phyloP scores from a whole-genome alignment of 2,888 invertebrate genomes.

The Amphipoea lucens region DNA sequence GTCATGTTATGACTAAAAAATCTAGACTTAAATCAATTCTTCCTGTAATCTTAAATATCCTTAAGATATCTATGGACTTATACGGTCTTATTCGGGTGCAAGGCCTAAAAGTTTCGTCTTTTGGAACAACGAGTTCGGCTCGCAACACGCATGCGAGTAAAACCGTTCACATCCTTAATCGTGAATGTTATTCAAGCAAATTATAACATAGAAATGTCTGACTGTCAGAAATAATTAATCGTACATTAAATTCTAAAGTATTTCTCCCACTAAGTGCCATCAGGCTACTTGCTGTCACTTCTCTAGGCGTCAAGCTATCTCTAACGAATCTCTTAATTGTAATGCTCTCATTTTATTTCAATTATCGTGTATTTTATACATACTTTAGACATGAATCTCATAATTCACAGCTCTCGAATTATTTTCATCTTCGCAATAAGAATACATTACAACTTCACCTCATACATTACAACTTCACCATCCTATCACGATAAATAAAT shows the following conservation, averaged over 20 bases:
- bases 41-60: conserved; percentile 22
- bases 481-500: not conserved
- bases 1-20: conserved; percentile 43
- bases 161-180: not conserved
- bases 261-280: conserved; percentile 80
- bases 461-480: not conserved
- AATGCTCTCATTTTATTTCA: conserved; percentile 18
- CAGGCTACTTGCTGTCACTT: conserved; percentile 67
- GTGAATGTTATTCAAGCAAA: conserved; percentile 3
- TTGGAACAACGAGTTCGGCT: not conserved
- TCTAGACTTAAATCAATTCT: conserved; percentile 13
- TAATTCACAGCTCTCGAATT: conserved; percentile 12
- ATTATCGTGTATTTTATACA: conserved; percentile 2
- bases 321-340: conserved; percentile 43
- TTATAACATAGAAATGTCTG: conserved; percentile 7
- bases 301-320: conserved; percentile 45
- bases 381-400: conserved; percentile 37
- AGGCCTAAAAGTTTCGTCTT: not conserved
- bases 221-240: not conserved
- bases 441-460: not conserved
- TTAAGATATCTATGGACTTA: not conserved
- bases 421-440: not conserved
- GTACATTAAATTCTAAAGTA: conserved; percentile 50
- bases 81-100: not conserved
- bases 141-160: not conserved